phyloP scores from a whole-genome alignment of 1,140 invertebrate species.

The Atta cephalotes region DNA sequence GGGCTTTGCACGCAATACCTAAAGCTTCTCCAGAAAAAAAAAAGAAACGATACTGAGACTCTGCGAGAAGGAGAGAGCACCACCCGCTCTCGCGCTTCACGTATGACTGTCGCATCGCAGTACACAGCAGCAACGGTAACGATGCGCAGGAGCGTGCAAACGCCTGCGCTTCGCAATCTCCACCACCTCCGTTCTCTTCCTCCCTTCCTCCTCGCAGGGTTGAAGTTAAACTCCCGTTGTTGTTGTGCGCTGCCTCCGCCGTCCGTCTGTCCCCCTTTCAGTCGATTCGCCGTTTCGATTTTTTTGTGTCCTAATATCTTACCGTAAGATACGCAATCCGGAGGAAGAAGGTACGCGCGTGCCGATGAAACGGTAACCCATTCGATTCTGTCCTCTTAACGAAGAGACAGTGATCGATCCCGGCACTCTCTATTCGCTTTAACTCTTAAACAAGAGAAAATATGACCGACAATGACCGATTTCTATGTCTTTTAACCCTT shows the following conservation, averaged over 20 bases:
- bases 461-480: not conserved
- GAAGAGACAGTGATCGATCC: not conserved
- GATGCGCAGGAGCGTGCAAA: slow-evolving; percentile 61
- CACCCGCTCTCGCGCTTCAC: slow-evolving; percentile 80
- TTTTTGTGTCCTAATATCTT: slow-evolving; percentile 37
- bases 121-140: slow-evolving; percentile 73
- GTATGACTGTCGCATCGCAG: slow-evolving; percentile 81
- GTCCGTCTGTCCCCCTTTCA: not conserved
- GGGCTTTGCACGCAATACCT: slow-evolving; percentile 29
- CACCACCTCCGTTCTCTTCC: slow-evolving; percentile 42
- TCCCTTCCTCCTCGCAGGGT: slow-evolving; percentile 24
- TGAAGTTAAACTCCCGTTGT: slow-evolving; percentile 54
- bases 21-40: slow-evolving; percentile 31
- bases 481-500: not conserved
- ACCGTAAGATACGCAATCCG: not conserved
- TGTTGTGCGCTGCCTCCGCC: slow-evolving; percentile 45
- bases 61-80: slow-evolving; percentile 68
- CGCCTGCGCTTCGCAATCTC: slow-evolving; percentile 68
- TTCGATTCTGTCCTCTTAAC: not conserved
- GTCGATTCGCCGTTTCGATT: slow-evolving; percentile 48
- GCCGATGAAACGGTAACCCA: not conserved
- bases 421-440: slow-evolving; percentile 19
- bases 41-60: not conserved
- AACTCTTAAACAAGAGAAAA: not conserved
- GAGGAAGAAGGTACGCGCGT: not conserved